Evolutionary conservation across 2,113 vertebrate genomes (phyloP).

Genomic region (Megaceryle maxima): DNA sequence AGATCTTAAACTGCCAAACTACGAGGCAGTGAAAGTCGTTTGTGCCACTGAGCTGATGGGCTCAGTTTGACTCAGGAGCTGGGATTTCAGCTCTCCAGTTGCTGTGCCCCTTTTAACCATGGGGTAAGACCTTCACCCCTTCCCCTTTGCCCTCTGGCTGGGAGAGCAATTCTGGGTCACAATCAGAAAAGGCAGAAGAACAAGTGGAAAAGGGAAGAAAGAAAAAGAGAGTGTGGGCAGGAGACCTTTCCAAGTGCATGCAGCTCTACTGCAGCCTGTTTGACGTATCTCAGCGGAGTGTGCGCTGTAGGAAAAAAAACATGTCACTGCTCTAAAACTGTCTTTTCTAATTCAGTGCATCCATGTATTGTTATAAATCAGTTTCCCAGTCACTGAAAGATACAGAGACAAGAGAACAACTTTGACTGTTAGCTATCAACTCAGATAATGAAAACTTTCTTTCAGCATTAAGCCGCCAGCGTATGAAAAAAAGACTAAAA

Average conservation of each 20-base stretch:
- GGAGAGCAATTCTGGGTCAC: not conserved
- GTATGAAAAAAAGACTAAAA: not conserved
- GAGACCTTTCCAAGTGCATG: not conserved
- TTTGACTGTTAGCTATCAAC: constrained; percentile 66
- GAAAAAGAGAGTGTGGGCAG: not conserved
- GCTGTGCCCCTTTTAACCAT: not conserved
- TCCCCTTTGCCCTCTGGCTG: not conserved
- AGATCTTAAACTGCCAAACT: not conserved
- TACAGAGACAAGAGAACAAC: constrained; percentile 58
- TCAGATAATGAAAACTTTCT: constrained; percentile 58
- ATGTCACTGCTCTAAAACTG: constrained; percentile 78
- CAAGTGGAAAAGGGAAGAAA: not conserved
- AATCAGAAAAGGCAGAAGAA: not conserved
- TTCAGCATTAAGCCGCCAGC: constrained; percentile 32
- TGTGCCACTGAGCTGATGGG: not conserved
- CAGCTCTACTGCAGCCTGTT: constrained; percentile 20
- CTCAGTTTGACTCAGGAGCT: not conserved
- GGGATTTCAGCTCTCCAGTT: not conserved
- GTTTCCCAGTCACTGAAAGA: constrained; percentile 65
- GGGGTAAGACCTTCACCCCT: not conserved
- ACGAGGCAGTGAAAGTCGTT: not conserved
- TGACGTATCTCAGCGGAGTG: constrained; percentile 52
- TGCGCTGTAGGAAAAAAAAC: constrained; percentile 61
- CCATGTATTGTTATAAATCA: constrained; percentile 76
- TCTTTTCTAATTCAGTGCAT: constrained; percentile 80